These are phyloP conservation scores for Acronicta alni DNA, from an alignment of 2,888 invertebrate species.

Conservation along the genomic window DNA sequence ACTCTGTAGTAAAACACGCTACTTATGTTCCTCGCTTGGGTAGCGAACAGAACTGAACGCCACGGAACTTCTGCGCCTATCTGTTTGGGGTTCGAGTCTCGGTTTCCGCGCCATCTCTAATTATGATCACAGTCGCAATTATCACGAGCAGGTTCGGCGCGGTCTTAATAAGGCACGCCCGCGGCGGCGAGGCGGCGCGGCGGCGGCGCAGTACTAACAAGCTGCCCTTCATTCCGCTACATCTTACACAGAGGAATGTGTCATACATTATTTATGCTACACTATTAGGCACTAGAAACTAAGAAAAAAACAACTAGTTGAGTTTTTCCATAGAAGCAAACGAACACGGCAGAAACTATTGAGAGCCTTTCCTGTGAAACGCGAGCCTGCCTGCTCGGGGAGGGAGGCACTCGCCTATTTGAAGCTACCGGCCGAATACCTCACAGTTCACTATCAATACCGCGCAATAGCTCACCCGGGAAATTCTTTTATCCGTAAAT, in stretches of 20 bases:
- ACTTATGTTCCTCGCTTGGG: no score
- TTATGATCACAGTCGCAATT: constrained; percentile 26
- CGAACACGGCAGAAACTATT: not conserved
- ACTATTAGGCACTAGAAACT: not conserved
- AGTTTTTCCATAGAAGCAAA: not conserved
- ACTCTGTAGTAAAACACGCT: not conserved
- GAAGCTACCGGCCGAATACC: constrained; percentile 4
- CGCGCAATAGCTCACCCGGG: not conserved
- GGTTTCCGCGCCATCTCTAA: constrained; percentile 14
- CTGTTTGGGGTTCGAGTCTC: not conserved
- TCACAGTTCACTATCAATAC: not conserved
- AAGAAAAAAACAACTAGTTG: not conserved
- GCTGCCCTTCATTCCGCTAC: not conserved
- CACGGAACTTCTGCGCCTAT: no score
- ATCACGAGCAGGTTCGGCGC: constrained; percentile 11
- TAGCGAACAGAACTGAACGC: no score
- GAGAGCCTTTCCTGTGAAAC: no score
- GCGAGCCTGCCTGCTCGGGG: not conserved
- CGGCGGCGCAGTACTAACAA: not conserved
- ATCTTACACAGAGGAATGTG: not conserved
- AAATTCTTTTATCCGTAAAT: not conserved
- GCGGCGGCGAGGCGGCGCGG: constrained; percentile 3
- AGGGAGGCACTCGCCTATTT: not conserved
- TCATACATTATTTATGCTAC: constrained; percentile 2
- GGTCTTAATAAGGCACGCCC: constrained; percentile 21